These are phyloP conservation scores for Rhinichthys osculus DNA, from an alignment of 2,797 vertebrate genomes.

Conservation along the genomic window DNA sequence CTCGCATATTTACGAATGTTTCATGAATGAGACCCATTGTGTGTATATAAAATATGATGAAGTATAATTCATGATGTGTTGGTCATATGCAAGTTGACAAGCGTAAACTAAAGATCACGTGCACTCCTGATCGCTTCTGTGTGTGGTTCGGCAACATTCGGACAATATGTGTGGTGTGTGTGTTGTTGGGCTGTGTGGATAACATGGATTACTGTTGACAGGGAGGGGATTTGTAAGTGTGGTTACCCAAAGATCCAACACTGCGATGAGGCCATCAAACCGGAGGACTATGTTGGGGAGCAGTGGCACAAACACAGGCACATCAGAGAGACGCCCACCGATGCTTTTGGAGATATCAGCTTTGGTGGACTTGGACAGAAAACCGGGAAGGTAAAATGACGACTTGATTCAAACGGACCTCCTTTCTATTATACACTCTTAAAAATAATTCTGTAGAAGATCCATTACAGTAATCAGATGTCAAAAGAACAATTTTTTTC, in stretches of 20 bases:
- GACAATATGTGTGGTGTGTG: background rate
- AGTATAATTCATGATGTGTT: background rate
- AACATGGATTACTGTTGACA: slow-evolving; percentile 64
- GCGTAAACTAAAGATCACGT: background rate
- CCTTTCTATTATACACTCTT: background rate
- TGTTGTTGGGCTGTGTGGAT: slow-evolving; percentile 20
- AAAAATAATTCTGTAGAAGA: background rate
- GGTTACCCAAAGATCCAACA: slow-evolving; percentile 84
- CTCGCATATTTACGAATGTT: no score
- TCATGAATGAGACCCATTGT: background rate
- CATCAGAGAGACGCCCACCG: slow-evolving; percentile 83
- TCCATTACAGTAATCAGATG: background rate
- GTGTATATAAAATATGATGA: background rate
- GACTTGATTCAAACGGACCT: background rate
- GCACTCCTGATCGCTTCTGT: background rate
- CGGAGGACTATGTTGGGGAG: slow-evolving; percentile 74
- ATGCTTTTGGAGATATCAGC: slow-evolving; percentile 90
- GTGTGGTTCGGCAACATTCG: background rate
- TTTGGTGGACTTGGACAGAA: slow-evolving; percentile 86
- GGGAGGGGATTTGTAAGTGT: slow-evolving; percentile 83
- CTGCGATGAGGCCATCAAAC: slow-evolving; percentile 78
- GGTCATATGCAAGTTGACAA: background rate
- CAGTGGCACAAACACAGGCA: slow-evolving; percentile 84
- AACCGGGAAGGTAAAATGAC: slow-evolving; percentile 77
- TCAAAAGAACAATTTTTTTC: background rate